Base-by-base conservation (phyloP, 2,113 vertebrate genomes). In the Catharus minimus region DNA sequence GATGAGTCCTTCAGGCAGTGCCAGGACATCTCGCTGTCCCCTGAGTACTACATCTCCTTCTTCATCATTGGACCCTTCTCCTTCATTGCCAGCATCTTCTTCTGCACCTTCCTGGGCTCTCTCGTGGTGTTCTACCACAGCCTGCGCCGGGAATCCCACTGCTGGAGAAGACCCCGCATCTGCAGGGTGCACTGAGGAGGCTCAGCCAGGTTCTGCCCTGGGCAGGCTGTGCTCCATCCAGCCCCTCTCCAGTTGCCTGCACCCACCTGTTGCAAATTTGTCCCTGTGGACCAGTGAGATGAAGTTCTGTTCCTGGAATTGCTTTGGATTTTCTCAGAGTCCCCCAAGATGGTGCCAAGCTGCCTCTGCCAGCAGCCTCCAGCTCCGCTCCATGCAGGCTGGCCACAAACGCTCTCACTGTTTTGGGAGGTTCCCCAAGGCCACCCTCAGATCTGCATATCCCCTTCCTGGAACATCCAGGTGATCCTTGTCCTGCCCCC, bases 1-100 rank as follows among this genome's bases (percentile, higher is more conserved):
- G 96, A 97, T 1, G 91, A 92, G 18, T 97, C 97, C 55, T 98
- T 98, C 92, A 81, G 75, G n/a, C 97, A 77, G 26, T 98, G 98
- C 66, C 92, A 82, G 50, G 39, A 80, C 11, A 87, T 30, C 73
- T 44, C 65, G 0, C 90, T 97, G 16, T 47, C 73, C 2, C 24
- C n/a, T 10, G 20, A 52, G 77, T 76, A 97, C 24, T 97, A 97
- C 26, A 39, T 92, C 5, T 9, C 89, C 24, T 74, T 97, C 71
- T 95, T 94, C 38, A 41, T 81, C 23, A 87, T 98, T 2, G 98
- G 98, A 15, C 97, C 97, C 0, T 84, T 81, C 44, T 96, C 96
- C 46, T 98, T 98, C 92, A 47, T 97, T 8, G 93, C 89, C 86
- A 98, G 98, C 86, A 94, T 98, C 81, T 71, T 95, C 78, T 52